phyloP scores from a whole-genome alignment of 2,888 invertebrate genomes.

The Brachyopa scutellaris region DNA sequence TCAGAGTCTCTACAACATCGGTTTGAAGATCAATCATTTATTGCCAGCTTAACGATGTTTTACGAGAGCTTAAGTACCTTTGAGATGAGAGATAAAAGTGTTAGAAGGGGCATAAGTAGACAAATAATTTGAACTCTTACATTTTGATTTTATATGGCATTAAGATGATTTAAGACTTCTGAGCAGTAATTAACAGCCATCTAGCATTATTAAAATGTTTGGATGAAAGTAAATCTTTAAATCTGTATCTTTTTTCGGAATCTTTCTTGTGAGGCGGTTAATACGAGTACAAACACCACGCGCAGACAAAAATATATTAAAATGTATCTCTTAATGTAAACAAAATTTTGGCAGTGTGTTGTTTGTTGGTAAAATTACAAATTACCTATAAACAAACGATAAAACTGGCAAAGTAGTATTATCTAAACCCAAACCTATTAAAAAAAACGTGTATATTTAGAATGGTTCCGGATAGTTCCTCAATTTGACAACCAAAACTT shows the following conservation, averaged over 20 bases:
- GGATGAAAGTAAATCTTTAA: no score
- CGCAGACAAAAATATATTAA: not conserved
- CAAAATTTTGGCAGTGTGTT: no score
- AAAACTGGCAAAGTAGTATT: no score
- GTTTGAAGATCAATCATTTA: not conserved
- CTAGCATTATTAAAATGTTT: not conserved
- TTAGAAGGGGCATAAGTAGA: not conserved
- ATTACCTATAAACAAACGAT: no score
- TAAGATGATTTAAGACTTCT: not conserved
- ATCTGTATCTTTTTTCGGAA: not conserved
- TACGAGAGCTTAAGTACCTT: not conserved
- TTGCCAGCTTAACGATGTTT: not conserved
- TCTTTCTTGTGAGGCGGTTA: not conserved
- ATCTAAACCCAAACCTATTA: no score
- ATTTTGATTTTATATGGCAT: not conserved
- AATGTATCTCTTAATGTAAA: not conserved
- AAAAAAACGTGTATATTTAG: no score
- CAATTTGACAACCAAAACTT: no score
- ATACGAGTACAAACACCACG: not conserved
- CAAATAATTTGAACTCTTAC: conserved; percentile 1
- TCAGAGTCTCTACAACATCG: not conserved
- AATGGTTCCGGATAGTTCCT: no score
- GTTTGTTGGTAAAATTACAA: no score
- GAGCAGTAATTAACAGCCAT: not conserved
- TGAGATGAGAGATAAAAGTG: not conserved